Percentiles rank a stretch among this genome's conserved stretches.
Evolutionary conservation across 2,888 invertebrate species (phyloP).

Genomic region (Crioceris asparagi): DNA sequence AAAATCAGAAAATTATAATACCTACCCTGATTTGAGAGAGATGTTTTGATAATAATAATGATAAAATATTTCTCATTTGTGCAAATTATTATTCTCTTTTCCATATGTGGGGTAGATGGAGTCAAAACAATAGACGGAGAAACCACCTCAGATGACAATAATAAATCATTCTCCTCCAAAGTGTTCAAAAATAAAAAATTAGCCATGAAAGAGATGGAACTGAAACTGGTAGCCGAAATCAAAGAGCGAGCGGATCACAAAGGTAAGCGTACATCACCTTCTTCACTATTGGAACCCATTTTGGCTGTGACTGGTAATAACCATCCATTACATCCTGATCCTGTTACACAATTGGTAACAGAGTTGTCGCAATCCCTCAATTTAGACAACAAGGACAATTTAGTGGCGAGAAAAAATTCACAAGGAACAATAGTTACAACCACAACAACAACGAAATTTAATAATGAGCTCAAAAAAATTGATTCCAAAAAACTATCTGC

Average conservation of each 20-base stretch:
- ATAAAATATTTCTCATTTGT: no score
- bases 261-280: constrained; percentile 42
- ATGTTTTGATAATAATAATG: no score
- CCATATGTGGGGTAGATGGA: no score
- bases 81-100: no score
- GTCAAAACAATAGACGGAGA: no score
- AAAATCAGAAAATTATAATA: no score
- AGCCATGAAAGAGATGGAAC: constrained; percentile 73
- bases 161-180: constrained; percentile 32
- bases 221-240: constrained; percentile 73
- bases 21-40: no score
- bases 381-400: constrained; percentile 19
- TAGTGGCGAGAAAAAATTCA: no score
- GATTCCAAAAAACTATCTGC: constrained; percentile 51
- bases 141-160: constrained; percentile 26
- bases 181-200: constrained; percentile 42
- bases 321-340: constrained; percentile 41
- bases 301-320: constrained; percentile 43
- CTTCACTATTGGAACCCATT: constrained; percentile 39
- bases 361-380: constrained; percentile 79
- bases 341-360: constrained; percentile 68
- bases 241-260: constrained; percentile 66
- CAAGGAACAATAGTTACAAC: constrained; percentile 24
- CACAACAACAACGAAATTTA: constrained; percentile 27
- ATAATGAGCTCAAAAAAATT: constrained; percentile 52